Conservation (phyloP, 2,888 invertebrate species). For the Clitarchus hookeri region DNA sequence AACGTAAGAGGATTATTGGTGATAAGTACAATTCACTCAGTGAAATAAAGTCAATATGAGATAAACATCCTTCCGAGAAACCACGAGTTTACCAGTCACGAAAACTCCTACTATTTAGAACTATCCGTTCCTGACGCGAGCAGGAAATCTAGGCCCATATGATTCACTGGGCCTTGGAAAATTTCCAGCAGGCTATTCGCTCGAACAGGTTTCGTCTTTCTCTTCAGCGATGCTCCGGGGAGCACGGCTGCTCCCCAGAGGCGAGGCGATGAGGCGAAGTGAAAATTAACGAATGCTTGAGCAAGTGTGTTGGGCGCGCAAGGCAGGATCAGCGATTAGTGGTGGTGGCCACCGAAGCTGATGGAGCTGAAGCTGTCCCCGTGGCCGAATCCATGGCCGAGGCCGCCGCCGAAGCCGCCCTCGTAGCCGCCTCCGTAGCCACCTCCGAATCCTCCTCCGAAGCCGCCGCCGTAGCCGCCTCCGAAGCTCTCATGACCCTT, state of each 20-base stretch:
- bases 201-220: constrained; percentile 17
- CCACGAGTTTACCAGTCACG: constrained; percentile 18
- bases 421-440: constrained; percentile 10
- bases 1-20: too few species aligned
- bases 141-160: constrained; percentile 24
- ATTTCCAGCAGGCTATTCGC: constrained; percentile 17
- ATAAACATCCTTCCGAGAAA: neutral
- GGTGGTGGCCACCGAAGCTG: constrained; percentile 17
- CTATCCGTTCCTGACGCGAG: constrained; percentile 20
- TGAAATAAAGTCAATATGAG: neutral
- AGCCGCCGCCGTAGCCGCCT: constrained; percentile 16
- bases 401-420: neutral
- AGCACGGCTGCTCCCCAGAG: neutral
- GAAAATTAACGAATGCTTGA: neutral
- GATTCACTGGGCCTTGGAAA: constrained; percentile 17
- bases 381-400: neutral
- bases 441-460: constrained; percentile 21
- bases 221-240: neutral
- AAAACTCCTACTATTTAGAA: constrained; percentile 11
- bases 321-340: neutral
- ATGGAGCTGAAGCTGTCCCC: constrained; percentile 21
- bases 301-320: neutral
- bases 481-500: constrained; percentile 20
- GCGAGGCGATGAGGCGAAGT: neutral
- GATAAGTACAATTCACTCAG: neutral